Conservation (phyloP, 23 tunicate species). For the Trididemnum nubilum region DNA sequence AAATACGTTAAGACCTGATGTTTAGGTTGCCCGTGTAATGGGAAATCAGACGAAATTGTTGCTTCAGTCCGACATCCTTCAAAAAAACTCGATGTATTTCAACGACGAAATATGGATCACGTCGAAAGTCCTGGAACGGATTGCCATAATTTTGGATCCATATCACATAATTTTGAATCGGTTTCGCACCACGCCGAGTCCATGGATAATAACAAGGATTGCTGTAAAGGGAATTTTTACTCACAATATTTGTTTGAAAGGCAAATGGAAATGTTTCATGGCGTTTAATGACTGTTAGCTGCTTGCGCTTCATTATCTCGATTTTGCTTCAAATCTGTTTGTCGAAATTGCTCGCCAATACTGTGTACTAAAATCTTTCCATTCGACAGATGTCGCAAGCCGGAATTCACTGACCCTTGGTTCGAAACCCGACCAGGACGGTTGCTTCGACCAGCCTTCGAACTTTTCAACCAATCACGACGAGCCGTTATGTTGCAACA, state of each 20-base stretch:
- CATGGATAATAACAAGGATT: background rate
- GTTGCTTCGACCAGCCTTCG: background rate
- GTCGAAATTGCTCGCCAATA: too few relatives aligned
- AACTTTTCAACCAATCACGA: background rate
- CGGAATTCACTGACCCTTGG: background rate
- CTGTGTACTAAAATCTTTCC: too few relatives aligned
- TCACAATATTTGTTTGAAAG: constrained; percentile 55
- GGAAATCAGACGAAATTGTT: background rate
- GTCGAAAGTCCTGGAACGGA: too few relatives aligned
- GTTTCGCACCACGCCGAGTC: background rate
- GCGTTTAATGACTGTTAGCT: too few relatives aligned
- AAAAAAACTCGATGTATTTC: background rate
- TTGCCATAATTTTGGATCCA: too few relatives aligned
- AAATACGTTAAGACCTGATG: too few relatives aligned
- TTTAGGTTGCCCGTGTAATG: background rate
- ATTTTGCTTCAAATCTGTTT: too few relatives aligned
- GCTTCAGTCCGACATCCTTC: constrained; percentile 8
- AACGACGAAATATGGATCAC: too few relatives aligned
- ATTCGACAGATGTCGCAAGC: constrained; percentile 2
- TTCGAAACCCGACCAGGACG: background rate
- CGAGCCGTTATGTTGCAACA: background rate
- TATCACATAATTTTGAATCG: background rate
- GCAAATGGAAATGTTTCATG: constrained; percentile 53
- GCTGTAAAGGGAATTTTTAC: constrained; percentile 40
- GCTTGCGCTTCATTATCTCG: too few relatives aligned